Evolutionary conservation across 2,797 vertebrate genomes (phyloP), one percentile per base, ranked within the genome.

Genomic region (Micropoecilia bifurca): DNA sequence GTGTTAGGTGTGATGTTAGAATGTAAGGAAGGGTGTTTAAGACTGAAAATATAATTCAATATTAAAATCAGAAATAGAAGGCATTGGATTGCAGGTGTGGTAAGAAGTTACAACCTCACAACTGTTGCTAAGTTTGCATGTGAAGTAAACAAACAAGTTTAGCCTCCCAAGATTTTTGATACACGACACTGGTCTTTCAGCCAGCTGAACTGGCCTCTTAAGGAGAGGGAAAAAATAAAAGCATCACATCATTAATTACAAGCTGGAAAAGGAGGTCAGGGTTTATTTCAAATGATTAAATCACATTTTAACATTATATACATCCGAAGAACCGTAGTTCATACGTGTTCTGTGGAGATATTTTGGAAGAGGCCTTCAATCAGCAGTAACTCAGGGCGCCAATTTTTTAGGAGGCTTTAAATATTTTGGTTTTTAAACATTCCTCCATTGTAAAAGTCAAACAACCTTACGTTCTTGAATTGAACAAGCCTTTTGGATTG

Each of bases 221-320:
- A 85, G 81, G 73, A 80, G 39, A 74, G 25, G 45, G 36, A 41
- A 5, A 41, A 61, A 43, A 59, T 50, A 76, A 81, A 82, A 22
- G 50, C 30, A 46, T 14, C 47, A 46, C 73, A 77, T 41, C 28
- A 48, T 81, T 77, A 59, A 71, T 74, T 66, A 55, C 43, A 2
- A 3, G 1, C 10, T 63, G 14, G 45, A 6, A 61, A 80, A 43
- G 25, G n/a, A 68, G 46, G 73, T 14, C 39, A n/a, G 66, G 81
- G 75, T 45, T 84, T 4, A 39, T 53, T 63, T 79, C 30, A 13
- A 30, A 47, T 12, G 72, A 78, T 10, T 63, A 39, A 72, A 12
- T 45, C 10, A 41, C 30, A 68, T 74, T 12, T 61, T 45, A 12
- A 30, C 1, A 13, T 16, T 0, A 41, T 39, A 25, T 22, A 9